Base-by-base conservation (phyloP, 2,888 invertebrate species). In the Anagyrus pseudococci region DNA sequence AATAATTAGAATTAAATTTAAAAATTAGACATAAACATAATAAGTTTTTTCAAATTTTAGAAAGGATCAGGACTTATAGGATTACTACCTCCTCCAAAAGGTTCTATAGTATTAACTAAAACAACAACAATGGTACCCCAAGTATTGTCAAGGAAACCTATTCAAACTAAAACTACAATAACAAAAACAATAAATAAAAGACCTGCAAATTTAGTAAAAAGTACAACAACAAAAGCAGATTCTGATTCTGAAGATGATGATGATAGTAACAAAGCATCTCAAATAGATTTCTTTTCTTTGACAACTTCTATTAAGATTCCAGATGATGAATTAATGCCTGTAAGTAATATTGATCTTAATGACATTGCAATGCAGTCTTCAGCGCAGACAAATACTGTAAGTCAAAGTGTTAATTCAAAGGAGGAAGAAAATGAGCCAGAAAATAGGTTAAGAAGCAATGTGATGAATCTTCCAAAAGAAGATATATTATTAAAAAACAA, bases 21-120 rank as follows among this genome's bases (percentile, higher is more conserved):
- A 47, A 58, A 19, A 33, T 55, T 48, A 37, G 15, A 4, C 15
- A 15, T 37, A 37, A 10, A 37, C 15, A 40, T 37, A 15, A 17
- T 23, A 20, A 41, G 50, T 57, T 25, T 20, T 41, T 26, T 25
- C 64, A 76, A 58, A 64, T 78, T 77, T 29, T 68, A 89, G 88
- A 87, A 85, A 82, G 86, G 85, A 67, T 86, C 87, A 17, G 87
- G 89, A 8, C 80, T 93, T 10, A 84, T 92, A 48, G 85, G 87
- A 60, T 81, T 92, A 46, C 78, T 93, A 44, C 92, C 92, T 8
- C 85, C 87, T 69, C 92, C 92, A 15, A 88, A 84, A 80, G 82
- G 83, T 72, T 79, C 71, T 25, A 59, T 81, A 57, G 48, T 65
- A 29, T 66, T 73, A 56, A 73, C 72, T 53, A 74, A 68, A 63